phyloP scores from a whole-genome alignment of 2,113 vertebrate species.

The Gymnobelideus leadbeateri region DNA sequence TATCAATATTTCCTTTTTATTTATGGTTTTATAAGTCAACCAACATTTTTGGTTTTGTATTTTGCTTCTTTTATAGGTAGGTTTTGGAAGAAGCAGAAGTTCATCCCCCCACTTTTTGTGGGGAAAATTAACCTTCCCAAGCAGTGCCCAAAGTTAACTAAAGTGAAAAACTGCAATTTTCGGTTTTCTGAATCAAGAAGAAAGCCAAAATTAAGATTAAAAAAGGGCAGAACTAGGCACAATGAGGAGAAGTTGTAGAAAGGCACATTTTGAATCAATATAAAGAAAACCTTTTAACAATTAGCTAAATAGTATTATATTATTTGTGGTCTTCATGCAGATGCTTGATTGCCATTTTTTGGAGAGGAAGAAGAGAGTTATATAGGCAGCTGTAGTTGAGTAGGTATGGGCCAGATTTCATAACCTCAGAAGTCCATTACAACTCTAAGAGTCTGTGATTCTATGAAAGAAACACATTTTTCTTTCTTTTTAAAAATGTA shows the following conservation, averaged over 20 bases:
- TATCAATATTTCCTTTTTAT: background rate
- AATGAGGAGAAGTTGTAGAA: background rate
- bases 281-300: background rate
- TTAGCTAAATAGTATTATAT: background rate
- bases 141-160: background rate
- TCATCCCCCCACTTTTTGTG: background rate
- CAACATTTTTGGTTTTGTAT: background rate
- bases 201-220: background rate
- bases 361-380: background rate
- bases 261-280: background rate
- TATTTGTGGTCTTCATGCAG: background rate
- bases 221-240: background rate
- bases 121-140: conserved; percentile 26
- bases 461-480: background rate
- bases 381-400: background rate
- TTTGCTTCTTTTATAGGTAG: background rate
- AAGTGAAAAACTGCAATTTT: conserved; percentile 18
- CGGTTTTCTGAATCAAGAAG: conserved; percentile 27
- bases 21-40: background rate
- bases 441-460: background rate
- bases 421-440: background rate
- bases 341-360: background rate
- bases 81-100: background rate
- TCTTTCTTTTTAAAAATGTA: background rate
- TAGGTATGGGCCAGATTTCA: background rate